A percentile compares a stretch with the other conserved stretches of the same genome.
Conservation (phyloP, 2,113 vertebrate genomes). For the Chaetodon auriga region DNA sequence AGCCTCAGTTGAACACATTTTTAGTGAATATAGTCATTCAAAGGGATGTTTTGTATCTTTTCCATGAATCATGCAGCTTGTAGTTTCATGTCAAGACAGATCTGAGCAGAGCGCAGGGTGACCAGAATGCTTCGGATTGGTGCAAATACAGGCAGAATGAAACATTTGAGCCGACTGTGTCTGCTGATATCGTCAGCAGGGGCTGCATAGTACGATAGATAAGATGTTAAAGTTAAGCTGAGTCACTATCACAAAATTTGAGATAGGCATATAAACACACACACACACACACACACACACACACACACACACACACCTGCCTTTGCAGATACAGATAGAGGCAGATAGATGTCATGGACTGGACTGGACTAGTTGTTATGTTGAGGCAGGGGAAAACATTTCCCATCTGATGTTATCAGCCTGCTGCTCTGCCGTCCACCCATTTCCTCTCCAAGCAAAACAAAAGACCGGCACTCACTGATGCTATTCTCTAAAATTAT, state of each 20-base stretch:
- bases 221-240: conserved; percentile 31
- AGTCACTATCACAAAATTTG: conserved; percentile 41
- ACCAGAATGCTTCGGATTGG: not conserved
- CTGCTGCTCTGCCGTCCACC: conserved; percentile 54
- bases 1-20: conserved; percentile 13
- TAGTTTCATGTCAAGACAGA: conserved; percentile 25
- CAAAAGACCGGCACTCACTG: conserved; percentile 49
- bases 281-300: not conserved
- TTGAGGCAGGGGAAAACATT: conserved; percentile 65
- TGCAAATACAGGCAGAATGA: not conserved
- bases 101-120: not conserved
- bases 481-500: not conserved
- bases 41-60: conserved; percentile 11
- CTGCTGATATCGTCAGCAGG: not conserved
- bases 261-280: not conserved
- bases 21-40: conserved; percentile 13
- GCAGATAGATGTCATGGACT: conserved; percentile 13
- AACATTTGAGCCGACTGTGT: conserved; percentile 6
- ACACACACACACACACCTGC: not conserved
- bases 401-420: conserved; percentile 80
- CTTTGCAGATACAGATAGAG: conserved; percentile 9
- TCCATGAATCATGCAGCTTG: conserved; percentile 45
- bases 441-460: conserved; percentile 75
- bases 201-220: not conserved
- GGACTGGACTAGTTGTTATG: conserved; percentile 42